Base-by-base conservation (phyloP, 2,113 vertebrate species). In the Oncorhynchus keta region DNA sequence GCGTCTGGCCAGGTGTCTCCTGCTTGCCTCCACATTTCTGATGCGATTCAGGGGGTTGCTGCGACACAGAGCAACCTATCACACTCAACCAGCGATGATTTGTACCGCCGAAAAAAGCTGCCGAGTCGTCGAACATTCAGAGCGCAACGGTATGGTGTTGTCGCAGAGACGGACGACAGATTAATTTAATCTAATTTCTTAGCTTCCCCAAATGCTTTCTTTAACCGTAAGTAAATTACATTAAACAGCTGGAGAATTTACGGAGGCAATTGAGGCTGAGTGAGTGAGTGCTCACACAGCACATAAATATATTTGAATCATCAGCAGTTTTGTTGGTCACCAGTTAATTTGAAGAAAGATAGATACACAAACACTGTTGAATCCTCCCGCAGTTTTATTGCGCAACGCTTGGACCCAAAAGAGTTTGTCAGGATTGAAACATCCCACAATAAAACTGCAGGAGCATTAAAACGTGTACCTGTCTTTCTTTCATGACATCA, bases 1-100 rank as follows among this genome's bases (percentile, higher is more conserved):
- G 88, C 84, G 64, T 4, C 71, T 51, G 76, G 79, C 85, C 84
- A 76, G 74, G 73, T 88, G 83, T 86, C 79, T 35, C 80, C 26
- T 65, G 79, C 51, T 55, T 18, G 51, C 51, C 51, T 55, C 51
- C 51, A 55, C 12, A 9, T 22, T 45, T n/a, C 20, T 48, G 35
- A 70, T 45, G 78, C 83, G 83, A 87, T 84, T 85, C 83, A 84
- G 68, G 7, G 9, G 12, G 0, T 22, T 12, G 20, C 62, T 74
- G 66, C 67, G 66, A 70, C 75, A 68, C 62, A 68, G 80, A 84
- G 70, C 70, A 69, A 77, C 70, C 70, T 39, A 64, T 86, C 71
- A 76, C 76, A 80, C 51, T 55, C 24, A n/a, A 68, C 20, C 45
- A 75, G 62, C 49, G 13, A 14, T 26, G 59, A 80, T 75, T 62